Evolutionary conservation across 2,797 vertebrate genomes (phyloP).

Genomic region (Molossus alvarezi): DNA sequence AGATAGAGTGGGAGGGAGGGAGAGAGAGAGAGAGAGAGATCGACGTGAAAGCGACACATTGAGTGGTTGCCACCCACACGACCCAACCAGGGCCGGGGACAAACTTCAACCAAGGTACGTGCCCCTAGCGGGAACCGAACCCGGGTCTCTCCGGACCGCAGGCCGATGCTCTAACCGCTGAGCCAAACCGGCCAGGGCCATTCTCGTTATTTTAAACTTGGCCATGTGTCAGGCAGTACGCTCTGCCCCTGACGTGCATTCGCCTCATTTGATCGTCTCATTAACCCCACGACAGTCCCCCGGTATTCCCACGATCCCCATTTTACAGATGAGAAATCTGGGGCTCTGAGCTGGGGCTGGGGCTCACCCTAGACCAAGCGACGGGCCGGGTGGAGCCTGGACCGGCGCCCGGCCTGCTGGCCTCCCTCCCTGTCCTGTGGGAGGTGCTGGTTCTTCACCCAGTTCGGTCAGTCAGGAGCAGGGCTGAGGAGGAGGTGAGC

Average conservation of each 20-base stretch:
- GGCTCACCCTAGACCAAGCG: not conserved
- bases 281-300: fast-evolving
- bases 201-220: no score
- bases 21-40: no score
- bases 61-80: no score
- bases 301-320: fast-evolving
- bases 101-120: no score
- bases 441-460: not conserved
- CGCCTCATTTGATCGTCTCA: fast-evolving
- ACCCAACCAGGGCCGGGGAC: no score
- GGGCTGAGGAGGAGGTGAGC: not conserved
- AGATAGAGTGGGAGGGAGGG: no score
- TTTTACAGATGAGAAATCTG: not conserved
- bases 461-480: not conserved
- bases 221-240: fast-evolving
- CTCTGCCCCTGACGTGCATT: fast-evolving
- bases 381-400: not conserved
- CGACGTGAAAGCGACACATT: no score
- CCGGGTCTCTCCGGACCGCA: no score
- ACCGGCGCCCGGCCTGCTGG: no score
- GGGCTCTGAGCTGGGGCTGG: not conserved
- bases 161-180: no score
- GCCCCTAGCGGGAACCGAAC: no score
- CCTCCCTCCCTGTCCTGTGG: fast-evolving
- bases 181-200: no score